Conservation (phyloP, 2,797 vertebrate genomes). For the Enteromius thamalakanensis region DNA sequence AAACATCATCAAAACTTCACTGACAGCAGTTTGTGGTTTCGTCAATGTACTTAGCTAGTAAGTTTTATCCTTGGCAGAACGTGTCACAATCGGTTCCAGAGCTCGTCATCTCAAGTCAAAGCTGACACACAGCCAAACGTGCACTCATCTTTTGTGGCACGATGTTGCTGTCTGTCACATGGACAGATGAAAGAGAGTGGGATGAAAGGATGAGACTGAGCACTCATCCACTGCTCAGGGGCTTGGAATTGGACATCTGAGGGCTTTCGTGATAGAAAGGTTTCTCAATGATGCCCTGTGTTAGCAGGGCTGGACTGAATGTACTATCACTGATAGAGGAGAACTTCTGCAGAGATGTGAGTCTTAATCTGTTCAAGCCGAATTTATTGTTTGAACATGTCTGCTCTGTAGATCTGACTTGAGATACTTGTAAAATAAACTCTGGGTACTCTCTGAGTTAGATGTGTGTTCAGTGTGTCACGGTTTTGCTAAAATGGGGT, state of each 20-base stretch:
- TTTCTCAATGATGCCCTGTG: constrained; percentile 56
- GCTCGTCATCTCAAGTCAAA: constrained; percentile 22
- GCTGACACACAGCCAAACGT: constrained; percentile 39
- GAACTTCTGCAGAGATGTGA: constrained; percentile 33
- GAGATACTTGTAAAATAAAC: background rate
- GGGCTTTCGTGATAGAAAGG: constrained; percentile 51
- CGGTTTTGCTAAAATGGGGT: background rate
- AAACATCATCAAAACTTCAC: constrained; percentile 6
- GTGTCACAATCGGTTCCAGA: constrained; percentile 15
- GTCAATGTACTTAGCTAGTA: constrained; percentile 16
- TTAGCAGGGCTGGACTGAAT: constrained; percentile 36
- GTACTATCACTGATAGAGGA: constrained; percentile 23
- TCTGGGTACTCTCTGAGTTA: background rate
- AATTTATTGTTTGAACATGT: constrained; percentile 26
- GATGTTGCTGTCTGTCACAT: constrained; percentile 40
- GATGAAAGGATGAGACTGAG: constrained; percentile 65
- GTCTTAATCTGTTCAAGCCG: constrained; percentile 32
- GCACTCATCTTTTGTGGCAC: constrained; percentile 35
- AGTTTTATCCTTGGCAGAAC: constrained; percentile 18
- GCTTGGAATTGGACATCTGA: constrained; percentile 51
- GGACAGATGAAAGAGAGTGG: constrained; percentile 58
- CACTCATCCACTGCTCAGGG: constrained; percentile 51
- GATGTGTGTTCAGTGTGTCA: background rate
- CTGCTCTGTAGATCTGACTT: background rate
- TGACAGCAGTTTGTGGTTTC: constrained; percentile 15